phyloP scores from a whole-genome alignment of 1,140 invertebrate species.

The Drosophila parvula region DNA sequence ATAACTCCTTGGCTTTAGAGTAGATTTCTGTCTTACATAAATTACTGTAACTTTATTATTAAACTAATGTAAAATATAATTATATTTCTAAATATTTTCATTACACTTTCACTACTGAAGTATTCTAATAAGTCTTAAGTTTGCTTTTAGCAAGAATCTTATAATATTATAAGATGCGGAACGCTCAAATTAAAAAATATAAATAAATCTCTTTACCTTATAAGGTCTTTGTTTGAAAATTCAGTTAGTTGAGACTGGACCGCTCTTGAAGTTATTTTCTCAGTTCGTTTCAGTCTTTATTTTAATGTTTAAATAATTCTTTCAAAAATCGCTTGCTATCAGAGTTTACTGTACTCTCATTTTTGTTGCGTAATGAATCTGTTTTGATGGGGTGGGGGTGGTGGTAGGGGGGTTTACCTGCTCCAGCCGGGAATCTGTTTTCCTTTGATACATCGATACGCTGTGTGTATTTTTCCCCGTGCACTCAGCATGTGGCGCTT shows the following conservation, averaged over 20 bases:
- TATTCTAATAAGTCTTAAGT: too few species aligned
- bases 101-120: too few species aligned
- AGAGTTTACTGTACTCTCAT: slow-evolving; percentile 12
- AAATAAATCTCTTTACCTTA: too few species aligned
- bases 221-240: too few species aligned
- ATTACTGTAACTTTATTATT: too few species aligned
- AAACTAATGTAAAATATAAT: too few species aligned
- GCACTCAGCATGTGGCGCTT: slow-evolving; percentile 62
- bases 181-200: too few species aligned
- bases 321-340: neutral
- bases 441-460: slow-evolving; percentile 42
- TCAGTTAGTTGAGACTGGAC: neutral
- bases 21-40: too few species aligned
- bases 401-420: neutral
- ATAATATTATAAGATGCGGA: too few species aligned
- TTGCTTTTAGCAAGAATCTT: too few species aligned
- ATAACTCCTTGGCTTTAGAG: too few species aligned
- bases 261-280: neutral
- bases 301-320: neutral
- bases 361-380: slow-evolving; percentile 69
- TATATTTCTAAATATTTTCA: too few species aligned
- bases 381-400: neutral
- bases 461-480: slow-evolving; percentile 20
- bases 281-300: neutral
- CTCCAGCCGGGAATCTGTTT: slow-evolving; percentile 1